Percentiles rank a stretch among this genome's conserved stretches.
Conservation (phyloP, 2,797 vertebrate species). For the Microctenopoma stevenorrisi region DNA sequence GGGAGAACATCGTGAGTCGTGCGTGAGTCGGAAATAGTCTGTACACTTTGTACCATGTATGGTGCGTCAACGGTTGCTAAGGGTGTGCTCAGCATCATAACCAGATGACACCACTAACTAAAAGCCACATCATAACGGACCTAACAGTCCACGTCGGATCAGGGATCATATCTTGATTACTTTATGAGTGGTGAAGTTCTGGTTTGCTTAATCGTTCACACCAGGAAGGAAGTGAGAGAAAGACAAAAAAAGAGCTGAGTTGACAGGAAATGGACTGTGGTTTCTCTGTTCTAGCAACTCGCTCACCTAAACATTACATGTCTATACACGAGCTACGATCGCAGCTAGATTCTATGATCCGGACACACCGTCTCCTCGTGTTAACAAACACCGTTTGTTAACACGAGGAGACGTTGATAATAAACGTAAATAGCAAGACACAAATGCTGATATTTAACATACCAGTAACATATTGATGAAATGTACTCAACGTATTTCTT, state of each 20-base stretch:
- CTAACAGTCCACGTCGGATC: slow-evolving; percentile 26
- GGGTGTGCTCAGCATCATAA: slow-evolving; percentile 1
- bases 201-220: not conserved
- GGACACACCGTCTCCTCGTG: too few species aligned
- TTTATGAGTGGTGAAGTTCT: slow-evolving; percentile 28
- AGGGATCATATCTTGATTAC: slow-evolving; percentile 27
- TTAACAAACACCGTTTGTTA: too few species aligned
- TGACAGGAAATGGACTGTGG: slow-evolving; percentile 43
- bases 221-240: slow-evolving; percentile 18
- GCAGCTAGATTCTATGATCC: too few species aligned
- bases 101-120: not conserved
- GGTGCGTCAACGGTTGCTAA: not conserved
- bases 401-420: too few species aligned
- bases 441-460: too few species aligned
- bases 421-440: too few species aligned
- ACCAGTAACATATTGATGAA: too few species aligned
- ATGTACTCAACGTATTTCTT: too few species aligned
- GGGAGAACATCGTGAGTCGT: too few species aligned
- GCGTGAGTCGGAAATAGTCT: too few species aligned
- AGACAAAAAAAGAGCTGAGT: slow-evolving; percentile 6
- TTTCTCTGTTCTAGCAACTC: slow-evolving; percentile 13
- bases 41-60: not conserved
- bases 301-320: too few species aligned
- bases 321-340: not conserved
- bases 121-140: slow-evolving; percentile 36